A percentile compares a stretch with the other conserved stretches of the same genome.
These are phyloP conservation scores for Hartigia nigra DNA, from an alignment of 2,888 invertebrate genomes.

Conservation along the genomic window DNA sequence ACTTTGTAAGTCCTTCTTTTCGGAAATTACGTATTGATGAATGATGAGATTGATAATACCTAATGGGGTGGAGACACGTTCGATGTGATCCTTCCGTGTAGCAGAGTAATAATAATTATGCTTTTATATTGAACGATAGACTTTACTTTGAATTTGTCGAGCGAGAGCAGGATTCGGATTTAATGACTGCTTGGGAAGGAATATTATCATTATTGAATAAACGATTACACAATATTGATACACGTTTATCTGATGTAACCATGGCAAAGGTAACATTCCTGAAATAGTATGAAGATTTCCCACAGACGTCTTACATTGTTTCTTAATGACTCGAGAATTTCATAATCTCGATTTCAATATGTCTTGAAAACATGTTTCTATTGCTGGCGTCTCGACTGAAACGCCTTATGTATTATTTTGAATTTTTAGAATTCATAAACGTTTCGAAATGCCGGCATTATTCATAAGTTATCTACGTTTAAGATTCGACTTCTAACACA, in stretches of 20 bases:
- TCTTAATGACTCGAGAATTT: neutral
- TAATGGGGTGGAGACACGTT: neutral
- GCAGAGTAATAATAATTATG: neutral
- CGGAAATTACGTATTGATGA: neutral
- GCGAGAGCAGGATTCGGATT: constrained; percentile 11
- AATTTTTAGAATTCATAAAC: neutral
- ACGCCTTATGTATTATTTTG: neutral
- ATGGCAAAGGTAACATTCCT: neutral
- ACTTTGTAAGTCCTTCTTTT: neutral
- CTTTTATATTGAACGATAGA: neutral
- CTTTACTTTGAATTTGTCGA: constrained; percentile 12
- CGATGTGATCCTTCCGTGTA: neutral
- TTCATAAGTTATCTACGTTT: no score
- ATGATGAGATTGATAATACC: neutral
- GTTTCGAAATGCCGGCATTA: no score
- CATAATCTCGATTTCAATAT: neutral
- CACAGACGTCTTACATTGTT: no score
- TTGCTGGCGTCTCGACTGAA: neutral
- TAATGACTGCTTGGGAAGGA: constrained; percentile 26
- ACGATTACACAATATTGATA: constrained; percentile 17
- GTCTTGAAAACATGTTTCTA: neutral
- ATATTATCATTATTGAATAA: constrained; percentile 26
- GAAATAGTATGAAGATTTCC: neutral
- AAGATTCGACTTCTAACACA: neutral
- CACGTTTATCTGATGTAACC: neutral